Evolutionary conservation across 2,888 invertebrate genomes (phyloP).

Genomic region (Thecocarcelia acutangulata): DNA sequence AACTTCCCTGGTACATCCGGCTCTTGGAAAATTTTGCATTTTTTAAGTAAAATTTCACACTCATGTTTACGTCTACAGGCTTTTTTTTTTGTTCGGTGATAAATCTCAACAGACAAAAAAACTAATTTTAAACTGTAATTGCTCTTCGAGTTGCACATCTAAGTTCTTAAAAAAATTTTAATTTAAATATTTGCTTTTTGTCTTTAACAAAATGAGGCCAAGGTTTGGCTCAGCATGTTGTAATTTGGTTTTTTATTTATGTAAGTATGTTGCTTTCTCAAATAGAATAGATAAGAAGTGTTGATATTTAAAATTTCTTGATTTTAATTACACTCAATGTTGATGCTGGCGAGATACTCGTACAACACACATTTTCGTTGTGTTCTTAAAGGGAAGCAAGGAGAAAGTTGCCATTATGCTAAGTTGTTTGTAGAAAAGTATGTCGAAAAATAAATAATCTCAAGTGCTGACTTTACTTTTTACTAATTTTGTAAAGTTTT

Average conservation of each 20-base stretch:
- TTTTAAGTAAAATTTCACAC: not conserved
- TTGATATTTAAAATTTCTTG: not conserved
- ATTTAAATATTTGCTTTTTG: too few relatives aligned
- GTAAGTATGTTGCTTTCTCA: not conserved
- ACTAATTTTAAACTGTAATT: constrained; percentile 26
- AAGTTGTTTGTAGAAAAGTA: not conserved
- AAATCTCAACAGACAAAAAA: constrained; percentile 2
- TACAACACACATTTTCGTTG: not conserved
- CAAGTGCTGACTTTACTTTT: too few relatives aligned
- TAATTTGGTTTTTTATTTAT: not conserved
- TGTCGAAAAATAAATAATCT: not conserved
- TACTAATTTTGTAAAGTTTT: constrained; percentile 15
- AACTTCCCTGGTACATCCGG: too few relatives aligned
- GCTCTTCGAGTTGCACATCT: not conserved
- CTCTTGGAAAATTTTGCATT: too few relatives aligned
- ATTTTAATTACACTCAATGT: not conserved
- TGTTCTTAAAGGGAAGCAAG: not conserved
- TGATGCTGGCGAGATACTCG: not conserved
- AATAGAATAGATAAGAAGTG: not conserved
- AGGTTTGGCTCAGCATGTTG: constrained; percentile 6
- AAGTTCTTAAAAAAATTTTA: not conserved
- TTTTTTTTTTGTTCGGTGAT: too few relatives aligned
- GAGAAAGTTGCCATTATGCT: too few relatives aligned
- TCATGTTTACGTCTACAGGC: not conserved
- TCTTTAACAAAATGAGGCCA: constrained; percentile 23